Base-by-base conservation (phyloP, 2,888 invertebrate species). In the Teleiodes luculella region DNA sequence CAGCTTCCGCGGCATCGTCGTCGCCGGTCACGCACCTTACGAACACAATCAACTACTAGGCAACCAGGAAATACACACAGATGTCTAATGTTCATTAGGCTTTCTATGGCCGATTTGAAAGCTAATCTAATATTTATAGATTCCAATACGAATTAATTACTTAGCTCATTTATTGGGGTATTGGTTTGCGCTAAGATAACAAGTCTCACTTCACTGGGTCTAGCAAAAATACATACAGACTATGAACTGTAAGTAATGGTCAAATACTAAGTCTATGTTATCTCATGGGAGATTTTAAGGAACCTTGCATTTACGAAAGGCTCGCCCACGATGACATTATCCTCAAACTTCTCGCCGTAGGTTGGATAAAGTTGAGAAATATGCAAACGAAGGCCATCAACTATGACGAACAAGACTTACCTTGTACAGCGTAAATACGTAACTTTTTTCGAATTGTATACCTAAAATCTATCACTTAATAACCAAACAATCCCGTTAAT, bases 1-100 rank as follows among this genome's bases (percentile, higher is more conserved):
- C 67, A 98, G 90, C 88, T 97, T 97, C 70, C 96, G 92, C 66
- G 96, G 95, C 96, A 96, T 96, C 72, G 73, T 87, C 56, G 54
- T 57, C 58, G 20, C 18, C 50, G 10, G 13, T 48, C 45, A 47
- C 37, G 30, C 36, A 30, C 41, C 35, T 35, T n/a, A 24, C 33
- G 24, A 20, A 43, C n/a, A n/a, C 24, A 53, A 24, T 36, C 37
- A 10, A 31, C 16, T 31, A 33, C 35, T 24, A 43, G 43, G 18
- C 14, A 45, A 43, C 2, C 35, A 50, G 35, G 54, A 50, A 50
- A 30, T 37, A 5, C 7, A n/a, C 24, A 24, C 24, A 6, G 3
- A 24, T 43, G 8, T 24, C 43, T 31, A 20, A 35, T 49, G 20
- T 16, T 13, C 45, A 45, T 28, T 45, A 24, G 46, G n/a, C 31